A percentile compares a stretch with the other conserved stretches of the same genome.
Evolutionary conservation across 2,113 vertebrate genomes (phyloP).

Genomic region (Lichenostomus cassidix): DNA sequence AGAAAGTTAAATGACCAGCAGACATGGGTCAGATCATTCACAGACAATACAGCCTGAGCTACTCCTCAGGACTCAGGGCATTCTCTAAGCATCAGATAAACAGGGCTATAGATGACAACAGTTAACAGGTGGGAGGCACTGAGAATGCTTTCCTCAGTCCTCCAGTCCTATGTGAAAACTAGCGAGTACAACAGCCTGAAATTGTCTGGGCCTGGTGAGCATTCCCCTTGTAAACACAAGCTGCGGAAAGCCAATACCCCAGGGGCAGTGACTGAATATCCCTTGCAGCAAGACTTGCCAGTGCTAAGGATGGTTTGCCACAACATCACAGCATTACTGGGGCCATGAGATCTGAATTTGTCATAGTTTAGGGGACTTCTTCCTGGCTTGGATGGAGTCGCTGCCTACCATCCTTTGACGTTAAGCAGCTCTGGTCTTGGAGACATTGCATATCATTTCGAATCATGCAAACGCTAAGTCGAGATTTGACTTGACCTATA

Average conservation of each 20-base stretch:
- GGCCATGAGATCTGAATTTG: neutral
- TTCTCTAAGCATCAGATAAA: neutral
- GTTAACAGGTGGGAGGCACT: neutral
- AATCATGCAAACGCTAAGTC: neutral
- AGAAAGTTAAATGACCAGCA: neutral
- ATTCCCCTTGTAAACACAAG: accelerated
- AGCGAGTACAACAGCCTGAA: neutral
- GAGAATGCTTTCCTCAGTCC: neutral
- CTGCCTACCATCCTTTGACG: neutral
- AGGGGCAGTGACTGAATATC: accelerated
- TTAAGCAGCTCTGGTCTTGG: neutral
- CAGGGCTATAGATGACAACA: neutral
- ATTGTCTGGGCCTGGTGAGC: neutral
- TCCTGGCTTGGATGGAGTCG: neutral
- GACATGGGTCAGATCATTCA: neutral
- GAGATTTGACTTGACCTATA: neutral
- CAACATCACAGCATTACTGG: neutral
- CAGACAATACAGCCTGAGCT: neutral
- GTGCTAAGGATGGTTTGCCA: neutral
- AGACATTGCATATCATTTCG: neutral
- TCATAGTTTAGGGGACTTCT: neutral
- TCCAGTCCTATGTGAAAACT: neutral
- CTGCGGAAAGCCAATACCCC: accelerated
- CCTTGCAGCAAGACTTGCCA: neutral
- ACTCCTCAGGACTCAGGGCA: neutral